These are phyloP conservation scores for Acanthurus tractus DNA, from an alignment of 2,797 vertebrate genomes.

Conservation along the genomic window DNA sequence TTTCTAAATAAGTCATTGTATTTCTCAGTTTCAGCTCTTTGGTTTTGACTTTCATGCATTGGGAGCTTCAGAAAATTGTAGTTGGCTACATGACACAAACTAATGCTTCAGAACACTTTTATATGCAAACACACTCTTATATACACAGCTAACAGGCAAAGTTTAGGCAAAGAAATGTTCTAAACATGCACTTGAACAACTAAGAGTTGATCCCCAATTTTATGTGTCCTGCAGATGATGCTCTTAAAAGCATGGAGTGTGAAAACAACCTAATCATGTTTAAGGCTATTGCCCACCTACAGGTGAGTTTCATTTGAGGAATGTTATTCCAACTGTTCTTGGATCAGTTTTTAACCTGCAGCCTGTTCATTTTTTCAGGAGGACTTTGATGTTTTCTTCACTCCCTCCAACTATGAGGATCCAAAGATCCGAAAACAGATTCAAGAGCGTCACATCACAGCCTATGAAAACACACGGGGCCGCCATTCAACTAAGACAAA, in stretches of 20 bases:
- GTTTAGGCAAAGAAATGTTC: background rate
- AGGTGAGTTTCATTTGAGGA: slow-evolving; percentile 78
- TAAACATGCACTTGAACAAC: slow-evolving; percentile 9
- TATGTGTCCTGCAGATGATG: slow-evolving; percentile 81
- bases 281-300: slow-evolving; percentile 88
- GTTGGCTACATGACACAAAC: background rate
- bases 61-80: background rate
- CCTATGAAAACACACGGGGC: slow-evolving; percentile 83
- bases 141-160: background rate
- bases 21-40: background rate
- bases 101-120: background rate
- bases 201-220: background rate
- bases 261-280: slow-evolving; percentile 90
- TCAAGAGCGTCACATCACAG: slow-evolving; percentile 88
- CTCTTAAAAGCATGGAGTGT: slow-evolving; percentile 88
- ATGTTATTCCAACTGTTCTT: background rate
- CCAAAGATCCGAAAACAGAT: slow-evolving; percentile 85
- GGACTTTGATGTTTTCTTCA: slow-evolving; percentile 92
- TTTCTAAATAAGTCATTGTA: background rate
- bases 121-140: background rate
- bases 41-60: background rate
- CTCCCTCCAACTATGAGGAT: slow-evolving; percentile 89
- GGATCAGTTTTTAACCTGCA: background rate
- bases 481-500: slow-evolving; percentile 61
- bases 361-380: slow-evolving; percentile 80